phyloP scores from a whole-genome alignment of 2,797 vertebrate species.

The Anomalospiza imberbis region DNA sequence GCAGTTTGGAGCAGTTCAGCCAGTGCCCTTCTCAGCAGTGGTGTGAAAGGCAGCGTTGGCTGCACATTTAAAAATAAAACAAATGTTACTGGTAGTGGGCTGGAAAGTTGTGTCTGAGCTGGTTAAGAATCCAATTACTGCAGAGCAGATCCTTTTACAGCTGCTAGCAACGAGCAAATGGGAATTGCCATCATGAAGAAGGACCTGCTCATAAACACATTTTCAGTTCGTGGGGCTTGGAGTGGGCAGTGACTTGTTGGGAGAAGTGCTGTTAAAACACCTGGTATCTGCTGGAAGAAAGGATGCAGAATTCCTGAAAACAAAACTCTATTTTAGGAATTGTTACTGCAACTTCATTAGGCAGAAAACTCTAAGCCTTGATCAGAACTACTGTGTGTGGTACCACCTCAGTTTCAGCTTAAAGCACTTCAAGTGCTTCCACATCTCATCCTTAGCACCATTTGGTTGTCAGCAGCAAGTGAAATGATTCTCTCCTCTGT shows the following conservation, averaged over 20 bases:
- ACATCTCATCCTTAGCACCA: neutral
- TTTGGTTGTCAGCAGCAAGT: neutral
- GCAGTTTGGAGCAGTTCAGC: neutral
- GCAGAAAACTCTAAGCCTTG: neutral
- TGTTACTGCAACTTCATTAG: neutral
- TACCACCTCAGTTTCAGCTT: neutral
- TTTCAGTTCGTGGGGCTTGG: neutral
- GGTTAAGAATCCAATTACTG: neutral
- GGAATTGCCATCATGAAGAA: neutral
- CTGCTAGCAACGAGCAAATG: neutral
- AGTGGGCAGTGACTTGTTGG: neutral
- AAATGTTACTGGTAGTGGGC: neutral
- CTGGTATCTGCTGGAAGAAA: neutral
- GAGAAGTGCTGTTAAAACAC: neutral
- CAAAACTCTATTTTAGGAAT: neutral
- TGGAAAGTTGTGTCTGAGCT: neutral
- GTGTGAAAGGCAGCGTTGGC: neutral
- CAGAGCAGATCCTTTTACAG: neutral
- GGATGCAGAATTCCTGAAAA: neutral
- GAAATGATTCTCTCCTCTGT: neutral
- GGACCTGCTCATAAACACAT: neutral
- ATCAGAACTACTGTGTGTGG: neutral
- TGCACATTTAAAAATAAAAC: neutral
- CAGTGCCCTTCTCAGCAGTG: neutral
- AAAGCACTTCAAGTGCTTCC: neutral